Evolutionary conservation across 2,888 invertebrate genomes (phyloP).

Genomic region (Hirtodrosophila cameraria): DNA sequence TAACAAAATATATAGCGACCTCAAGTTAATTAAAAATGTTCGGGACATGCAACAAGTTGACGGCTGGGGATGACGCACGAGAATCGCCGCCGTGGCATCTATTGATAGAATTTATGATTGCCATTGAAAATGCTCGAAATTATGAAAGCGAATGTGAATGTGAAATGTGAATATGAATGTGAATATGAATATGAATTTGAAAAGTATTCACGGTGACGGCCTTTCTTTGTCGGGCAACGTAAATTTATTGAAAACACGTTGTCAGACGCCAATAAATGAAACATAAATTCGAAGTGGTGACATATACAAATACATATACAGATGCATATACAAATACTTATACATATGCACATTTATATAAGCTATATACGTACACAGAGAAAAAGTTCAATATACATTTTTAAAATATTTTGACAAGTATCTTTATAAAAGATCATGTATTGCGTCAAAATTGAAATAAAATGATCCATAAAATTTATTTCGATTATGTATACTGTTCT

Average conservation of each 20-base stretch:
- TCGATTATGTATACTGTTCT: too few species aligned
- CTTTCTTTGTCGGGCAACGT: constrained; percentile 50
- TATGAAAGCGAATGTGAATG: constrained; percentile 38
- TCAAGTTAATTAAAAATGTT: constrained; percentile 59
- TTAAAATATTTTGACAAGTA: too few species aligned
- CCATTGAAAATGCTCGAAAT: constrained; percentile 59
- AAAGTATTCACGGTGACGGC: constrained; percentile 45
- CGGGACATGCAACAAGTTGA: constrained; percentile 75
- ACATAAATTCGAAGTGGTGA: constrained; percentile 62
- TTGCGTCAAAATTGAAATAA: too few species aligned
- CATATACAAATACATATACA: constrained; percentile 5
- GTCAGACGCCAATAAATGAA: constrained; percentile 72
- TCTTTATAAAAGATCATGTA: too few species aligned
- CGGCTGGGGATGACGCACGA: constrained; percentile 73
- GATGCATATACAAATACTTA: background rate
- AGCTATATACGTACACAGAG: too few species aligned
- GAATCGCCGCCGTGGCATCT: constrained; percentile 44
- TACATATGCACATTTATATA: background rate
- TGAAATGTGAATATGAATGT: background rate
- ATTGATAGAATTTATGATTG: constrained; percentile 73
- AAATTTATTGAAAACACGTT: constrained; percentile 72
- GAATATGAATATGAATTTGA: constrained; percentile 36
- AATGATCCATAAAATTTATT: too few species aligned
- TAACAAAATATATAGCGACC: constrained; percentile 56
- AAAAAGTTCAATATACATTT: too few species aligned